Evolutionary conservation across 1,140 invertebrate genomes (phyloP), one percentile per base, ranked within the genome.

Genomic region (Luehdorfia chinensis): DNA sequence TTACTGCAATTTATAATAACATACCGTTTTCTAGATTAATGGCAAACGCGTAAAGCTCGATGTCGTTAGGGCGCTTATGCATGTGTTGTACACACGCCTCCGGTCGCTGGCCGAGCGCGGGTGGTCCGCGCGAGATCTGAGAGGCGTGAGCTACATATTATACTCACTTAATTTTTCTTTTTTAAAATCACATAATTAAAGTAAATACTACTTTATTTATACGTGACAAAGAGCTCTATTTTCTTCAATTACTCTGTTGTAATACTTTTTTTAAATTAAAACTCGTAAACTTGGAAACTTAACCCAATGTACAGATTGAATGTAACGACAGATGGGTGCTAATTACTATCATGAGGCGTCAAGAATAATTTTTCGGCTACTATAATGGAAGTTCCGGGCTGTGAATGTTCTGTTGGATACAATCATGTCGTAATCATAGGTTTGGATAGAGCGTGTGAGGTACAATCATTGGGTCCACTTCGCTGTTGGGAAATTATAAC

Each of bases 351-450:
- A 74, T 72, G 66, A 75, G 62, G 71, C 68, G 66, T 73, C 68
- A 76, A 76, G 79, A 76, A 77, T 77, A 69, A 75, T 75, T 79
- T 81, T 84, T 81, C 77, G 68, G 66, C 55, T 53, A 71, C 66
- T 70, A 69, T 74, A 70, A 72, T 69, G 54, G 59, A 69, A 81
- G 74, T 80, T 81, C 77, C 77, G 80, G 77, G 73, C 70, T 70
- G 68, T 68, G 66, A 65, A 59, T 72, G 75, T 79, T 84, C 81
- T 84, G 72, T 81, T 47, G 55, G 59, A 64, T 76, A 62, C 75
- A 84, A 84, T 84, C 75, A 76, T 81, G 66, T 21, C 56, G 67
- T 78, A 80, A 80, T 81, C 67, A 79, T 66, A 50, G 75, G 75
- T 71, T 75, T 46, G 69, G 65, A 45, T 65, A 66, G 66, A 74